These are phyloP conservation scores for Parascotia fuliginaria DNA, from an alignment of 2,888 invertebrate species.

Conservation along the genomic window DNA sequence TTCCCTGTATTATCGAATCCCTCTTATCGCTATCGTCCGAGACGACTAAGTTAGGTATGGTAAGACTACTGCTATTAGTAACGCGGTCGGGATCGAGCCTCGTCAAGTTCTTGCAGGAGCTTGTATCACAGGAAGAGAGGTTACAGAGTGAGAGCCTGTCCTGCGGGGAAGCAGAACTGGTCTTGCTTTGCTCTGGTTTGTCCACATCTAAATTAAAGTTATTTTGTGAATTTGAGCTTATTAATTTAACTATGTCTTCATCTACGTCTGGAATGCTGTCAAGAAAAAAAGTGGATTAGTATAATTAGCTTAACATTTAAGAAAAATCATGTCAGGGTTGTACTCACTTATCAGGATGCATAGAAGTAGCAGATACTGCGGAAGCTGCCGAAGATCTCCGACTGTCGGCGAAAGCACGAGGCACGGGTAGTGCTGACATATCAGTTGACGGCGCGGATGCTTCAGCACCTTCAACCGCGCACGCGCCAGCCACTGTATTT, in stretches of 20 bases:
- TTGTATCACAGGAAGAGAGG: conserved; percentile 79
- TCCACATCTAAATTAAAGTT: conserved; percentile 66
- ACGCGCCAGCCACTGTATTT: conserved; percentile 14
- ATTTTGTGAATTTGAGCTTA: conserved; percentile 70
- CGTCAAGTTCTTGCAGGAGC: conserved; percentile 78
- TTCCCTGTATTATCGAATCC: conserved; percentile 79
- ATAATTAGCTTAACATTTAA: no score
- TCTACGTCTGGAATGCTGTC: conserved; percentile 85
- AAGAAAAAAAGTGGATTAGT: no score
- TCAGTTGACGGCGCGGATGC: conserved; percentile 33
- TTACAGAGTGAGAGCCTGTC: conserved; percentile 75
- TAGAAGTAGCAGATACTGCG: conserved; percentile 74
- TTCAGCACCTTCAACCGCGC: conserved; percentile 16
- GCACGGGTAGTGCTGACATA: conserved; percentile 85
- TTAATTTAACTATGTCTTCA: conserved; percentile 82
- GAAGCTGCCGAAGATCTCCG: conserved; percentile 88
- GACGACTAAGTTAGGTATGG: conserved; percentile 80
- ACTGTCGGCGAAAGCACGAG: conserved; percentile 93
- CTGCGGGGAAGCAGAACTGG: conserved; percentile 67
- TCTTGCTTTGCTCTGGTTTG: conserved; percentile 60
- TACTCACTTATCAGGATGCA: conserved; percentile 77
- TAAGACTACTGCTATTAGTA: conserved; percentile 76
- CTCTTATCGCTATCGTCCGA: conserved; percentile 79
- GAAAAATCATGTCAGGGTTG: no score
- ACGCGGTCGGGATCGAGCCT: conserved; percentile 65